phyloP scores from a whole-genome alignment of 2,888 invertebrate genomes.

The Macrosoma leucophasiata region DNA sequence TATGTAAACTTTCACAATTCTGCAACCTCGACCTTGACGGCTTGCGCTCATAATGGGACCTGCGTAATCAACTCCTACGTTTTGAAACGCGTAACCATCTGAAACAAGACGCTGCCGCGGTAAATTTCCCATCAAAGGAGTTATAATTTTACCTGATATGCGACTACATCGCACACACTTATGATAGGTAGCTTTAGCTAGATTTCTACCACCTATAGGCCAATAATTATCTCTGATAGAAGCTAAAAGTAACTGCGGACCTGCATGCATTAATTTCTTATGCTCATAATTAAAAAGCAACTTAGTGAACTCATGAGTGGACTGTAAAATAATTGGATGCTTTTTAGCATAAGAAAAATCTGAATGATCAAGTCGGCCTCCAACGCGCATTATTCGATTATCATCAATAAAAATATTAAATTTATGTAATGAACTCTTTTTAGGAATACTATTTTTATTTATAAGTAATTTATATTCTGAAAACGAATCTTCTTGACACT shows the following conservation, averaged over 20 bases:
- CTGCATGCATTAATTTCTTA: slow-evolving; percentile 23
- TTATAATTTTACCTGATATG: slow-evolving; percentile 18
- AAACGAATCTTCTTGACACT: slow-evolving; percentile 24
- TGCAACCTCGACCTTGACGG: slow-evolving; percentile 20
- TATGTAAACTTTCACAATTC: slow-evolving; percentile 21
- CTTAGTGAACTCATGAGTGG: slow-evolving; percentile 26
- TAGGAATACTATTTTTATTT: slow-evolving; percentile 10
- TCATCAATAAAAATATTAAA: slow-evolving; percentile 25
- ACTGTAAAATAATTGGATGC: slow-evolving; percentile 28
- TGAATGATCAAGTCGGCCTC: slow-evolving; percentile 25
- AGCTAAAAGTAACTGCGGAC: slow-evolving; percentile 21
- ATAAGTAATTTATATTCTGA: slow-evolving; percentile 21
- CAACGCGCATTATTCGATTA: slow-evolving; percentile 25
- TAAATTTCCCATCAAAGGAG: slow-evolving; percentile 26
- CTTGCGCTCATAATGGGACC: slow-evolving; percentile 18
- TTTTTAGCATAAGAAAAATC: slow-evolving; percentile 23
- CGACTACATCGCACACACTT: slow-evolving; percentile 23
- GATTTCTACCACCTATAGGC: slow-evolving; percentile 16
- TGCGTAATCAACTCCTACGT: slow-evolving; percentile 23
- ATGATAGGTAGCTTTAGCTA: slow-evolving; percentile 20
- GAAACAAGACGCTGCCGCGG: slow-evolving; percentile 22
- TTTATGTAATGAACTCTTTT: slow-evolving; percentile 18
- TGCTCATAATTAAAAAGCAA: slow-evolving; percentile 14
- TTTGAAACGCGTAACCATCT: slow-evolving; percentile 8
- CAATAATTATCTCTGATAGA: slow-evolving; percentile 11